Evolutionary conservation across 2,888 invertebrate species (phyloP), one percentile per base, ranked within the genome.

Genomic region (Brachyptera putata): DNA sequence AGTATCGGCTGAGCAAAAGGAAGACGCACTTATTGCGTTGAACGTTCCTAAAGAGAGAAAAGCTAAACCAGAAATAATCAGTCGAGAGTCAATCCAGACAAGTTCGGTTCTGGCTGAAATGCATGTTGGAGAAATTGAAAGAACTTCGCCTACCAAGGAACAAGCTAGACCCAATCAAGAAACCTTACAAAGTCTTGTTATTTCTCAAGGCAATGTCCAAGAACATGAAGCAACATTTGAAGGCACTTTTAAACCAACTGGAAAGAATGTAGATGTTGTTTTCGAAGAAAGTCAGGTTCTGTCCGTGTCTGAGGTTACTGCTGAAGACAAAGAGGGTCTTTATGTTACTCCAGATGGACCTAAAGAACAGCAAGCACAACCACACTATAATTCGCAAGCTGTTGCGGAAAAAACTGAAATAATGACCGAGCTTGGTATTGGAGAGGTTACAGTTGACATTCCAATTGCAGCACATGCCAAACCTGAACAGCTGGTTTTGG

Each of bases 1-100:
- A 58, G 72, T 74, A 61, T 69, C 72, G 61, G 57, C 67, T n/a
- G 77, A 77, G 2, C 81, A 82, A 67, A 74, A 74, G 63, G 75
- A 80, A 67, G 73, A 74, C 48, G 64, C 73, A 59, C 75, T 82
- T 18, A 36, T 57, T n/a, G 56, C 65, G 25, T 50, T 63, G 16
- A 63, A 66, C 56, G 60, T 60, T 36, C 68, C 69, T 57, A 65
- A 65, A 53, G 56, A 65, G 34, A 67, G 63, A 58, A 60, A 41
- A 46, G 71, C 70, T 21, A 62, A 65, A 37, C 64, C 67, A 43
- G 67, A 66, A 39, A 59, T 69, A 16, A 63, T 65, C 41, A 65
- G 66, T 24, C 66, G 67, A 58, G 69, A 70, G 62, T 64, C 67
- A 18, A 56, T 70, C 24, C 68, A 69, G 60, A 65, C 67, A 62